A percentile compares a stretch with the other conserved stretches of the same genome.
These are phyloP conservation scores for Brachymystax lenok DNA, from an alignment of 2,797 vertebrate genomes.

Conservation along the genomic window DNA sequence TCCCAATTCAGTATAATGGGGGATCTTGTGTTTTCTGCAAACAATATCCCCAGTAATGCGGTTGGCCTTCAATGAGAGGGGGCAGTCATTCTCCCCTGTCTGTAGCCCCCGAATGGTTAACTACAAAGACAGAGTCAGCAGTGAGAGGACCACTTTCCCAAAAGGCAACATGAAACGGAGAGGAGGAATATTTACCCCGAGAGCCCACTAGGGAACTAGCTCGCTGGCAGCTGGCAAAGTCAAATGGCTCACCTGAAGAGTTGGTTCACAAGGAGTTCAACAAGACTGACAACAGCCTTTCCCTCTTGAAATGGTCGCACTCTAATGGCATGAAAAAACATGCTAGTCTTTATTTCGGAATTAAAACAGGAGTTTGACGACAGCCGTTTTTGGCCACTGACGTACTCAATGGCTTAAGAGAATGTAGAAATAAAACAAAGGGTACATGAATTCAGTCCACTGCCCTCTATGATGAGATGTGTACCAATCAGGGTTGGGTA, in stretches of 20 bases:
- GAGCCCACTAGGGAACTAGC: conserved; percentile 42
- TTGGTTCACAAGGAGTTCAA: conserved; percentile 52
- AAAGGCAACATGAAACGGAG: conserved; percentile 52
- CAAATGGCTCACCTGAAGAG: conserved; percentile 59
- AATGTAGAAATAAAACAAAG: background rate
- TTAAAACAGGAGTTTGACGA: background rate
- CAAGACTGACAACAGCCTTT: conserved; percentile 29
- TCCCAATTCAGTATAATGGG: too few species aligned
- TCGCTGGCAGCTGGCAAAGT: conserved; percentile 54
- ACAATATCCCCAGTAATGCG: too few species aligned
- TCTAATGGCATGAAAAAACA: too few species aligned
- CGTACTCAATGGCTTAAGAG: background rate
- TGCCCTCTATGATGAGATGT: background rate
- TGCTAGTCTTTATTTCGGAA: background rate
- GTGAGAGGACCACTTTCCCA: conserved; percentile 41
- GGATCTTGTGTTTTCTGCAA: too few species aligned
- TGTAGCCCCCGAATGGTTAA: background rate
- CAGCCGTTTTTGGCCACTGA: too few species aligned
- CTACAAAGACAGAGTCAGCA: conserved; percentile 21
- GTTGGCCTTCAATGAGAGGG: too few species aligned
- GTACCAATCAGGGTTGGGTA: background rate
- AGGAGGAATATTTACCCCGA: conserved; percentile 56
- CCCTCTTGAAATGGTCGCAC: too few species aligned
- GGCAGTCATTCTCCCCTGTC: too few species aligned
- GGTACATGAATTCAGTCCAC: background rate